Evolutionary conservation across 2,113 vertebrate species (phyloP), one percentile per base, ranked within the genome.

Genomic region (Chamaea fasciata): DNA sequence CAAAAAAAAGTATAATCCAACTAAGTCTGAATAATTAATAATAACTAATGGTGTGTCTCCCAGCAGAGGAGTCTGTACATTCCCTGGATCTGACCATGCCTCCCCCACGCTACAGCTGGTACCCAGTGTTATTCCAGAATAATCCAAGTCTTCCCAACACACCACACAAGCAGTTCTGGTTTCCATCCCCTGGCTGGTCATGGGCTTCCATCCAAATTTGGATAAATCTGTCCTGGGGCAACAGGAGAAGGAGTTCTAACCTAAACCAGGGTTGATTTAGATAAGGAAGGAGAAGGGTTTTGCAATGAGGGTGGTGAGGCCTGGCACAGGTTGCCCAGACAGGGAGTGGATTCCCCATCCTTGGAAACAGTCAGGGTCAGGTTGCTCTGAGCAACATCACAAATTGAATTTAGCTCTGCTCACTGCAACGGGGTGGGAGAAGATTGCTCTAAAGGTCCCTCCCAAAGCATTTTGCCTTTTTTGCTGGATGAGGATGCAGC

Each of bases 91-190:
- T 41, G 42, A 44, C 41, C 55, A 4, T 1, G 19, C 37, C 50
- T 49, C 16, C 35, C 35, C 16, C 11, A 7, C 9, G 3, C 3
- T 23, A 5, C 2, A 55, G 24, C 0, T 26, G n/a, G 18, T 19
- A 44, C 12, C 1, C 6, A 4, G 37, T 9, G 9, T 11, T 39
- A 41, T 13, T 69, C 27, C 71, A 75, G 33, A 56, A 37, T 1
- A 30, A 42, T 17, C 50, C 2, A 4, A 62, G 14, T 4, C 33
- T 47, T 69, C 50, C 60, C 65, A 71, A 7, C 19, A 21, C 50
- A 42, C 31, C 15, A 59, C 22, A 37, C 28, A 47, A 59, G 37
- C 74, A 87, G 42, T 15, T 80, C 91, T 59, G 33, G 2, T 53
- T 81, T 78, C 60, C 47, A 50, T 20, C 8, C 42, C 37, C 12